phyloP scores from a whole-genome alignment of 2,888 invertebrate species.

The Lasioglossum vierecki region DNA sequence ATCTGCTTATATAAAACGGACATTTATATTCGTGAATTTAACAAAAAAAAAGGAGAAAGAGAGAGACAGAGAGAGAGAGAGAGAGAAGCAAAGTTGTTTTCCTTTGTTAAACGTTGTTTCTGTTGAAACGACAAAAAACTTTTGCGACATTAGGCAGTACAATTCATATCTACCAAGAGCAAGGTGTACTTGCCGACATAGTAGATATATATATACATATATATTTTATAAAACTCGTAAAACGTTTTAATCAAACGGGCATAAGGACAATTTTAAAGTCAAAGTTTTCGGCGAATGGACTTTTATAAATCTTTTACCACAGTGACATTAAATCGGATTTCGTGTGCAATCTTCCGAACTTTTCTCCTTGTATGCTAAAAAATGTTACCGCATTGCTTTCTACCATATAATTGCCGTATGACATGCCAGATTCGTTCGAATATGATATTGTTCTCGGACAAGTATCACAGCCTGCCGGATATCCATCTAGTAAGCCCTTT shows the following conservation, averaged over 20 bases:
- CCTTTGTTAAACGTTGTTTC: slow-evolving; percentile 41
- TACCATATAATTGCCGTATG: slow-evolving; percentile 62
- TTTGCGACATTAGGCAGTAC: slow-evolving; percentile 43
- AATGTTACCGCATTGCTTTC: slow-evolving; percentile 63
- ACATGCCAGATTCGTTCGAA: slow-evolving; percentile 66
- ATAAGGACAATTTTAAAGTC: slow-evolving; percentile 60
- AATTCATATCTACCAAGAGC: slow-evolving; percentile 45
- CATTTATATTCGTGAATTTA: slow-evolving; percentile 42
- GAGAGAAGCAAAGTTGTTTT: slow-evolving; percentile 38
- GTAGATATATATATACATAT: slow-evolving; percentile 51
- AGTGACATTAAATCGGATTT: slow-evolving; percentile 60
- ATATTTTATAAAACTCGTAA: slow-evolving; percentile 43
- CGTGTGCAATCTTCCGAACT: slow-evolving; percentile 64
- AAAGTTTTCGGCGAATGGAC: slow-evolving; percentile 62
- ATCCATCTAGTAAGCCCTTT: slow-evolving; percentile 65
- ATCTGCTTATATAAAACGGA: slow-evolving; percentile 41
- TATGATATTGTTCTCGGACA: slow-evolving; percentile 62
- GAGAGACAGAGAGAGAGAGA: slow-evolving; percentile 15
- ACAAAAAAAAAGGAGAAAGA: slow-evolving; percentile 14
- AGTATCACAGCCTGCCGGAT: slow-evolving; percentile 51
- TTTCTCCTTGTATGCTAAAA: slow-evolving; percentile 60
- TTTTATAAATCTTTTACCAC: slow-evolving; percentile 53
- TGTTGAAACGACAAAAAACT: slow-evolving; percentile 23
- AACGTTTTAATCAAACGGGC: slow-evolving; percentile 45
- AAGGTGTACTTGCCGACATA: slow-evolving; percentile 39